Evolutionary conservation across 2,888 invertebrate genomes (phyloP).

Genomic region (Clostera curtula): DNA sequence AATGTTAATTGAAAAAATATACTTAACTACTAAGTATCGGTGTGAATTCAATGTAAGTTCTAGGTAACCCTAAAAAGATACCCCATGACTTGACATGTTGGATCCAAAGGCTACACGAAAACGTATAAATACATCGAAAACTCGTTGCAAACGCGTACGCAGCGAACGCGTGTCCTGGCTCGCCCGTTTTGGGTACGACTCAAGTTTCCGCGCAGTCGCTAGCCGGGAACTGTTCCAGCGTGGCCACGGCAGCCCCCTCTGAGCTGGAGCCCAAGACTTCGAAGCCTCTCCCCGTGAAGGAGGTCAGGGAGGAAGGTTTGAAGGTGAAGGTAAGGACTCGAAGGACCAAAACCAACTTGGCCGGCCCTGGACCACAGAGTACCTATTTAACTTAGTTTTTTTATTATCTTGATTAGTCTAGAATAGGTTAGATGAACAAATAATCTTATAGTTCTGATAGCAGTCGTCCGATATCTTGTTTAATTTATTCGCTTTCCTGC

Average conservation of each 20-base stretch:
- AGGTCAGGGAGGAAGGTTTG: constrained; percentile 18
- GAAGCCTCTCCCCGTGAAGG: constrained; percentile 25
- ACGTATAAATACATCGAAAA: constrained; percentile 7
- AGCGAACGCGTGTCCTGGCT: constrained; percentile 56
- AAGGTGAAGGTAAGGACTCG: constrained; percentile 27
- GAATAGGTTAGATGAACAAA: too few species aligned
- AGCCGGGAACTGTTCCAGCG: constrained; percentile 26
- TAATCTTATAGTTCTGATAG: too few species aligned
- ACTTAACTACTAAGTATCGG: too few species aligned
- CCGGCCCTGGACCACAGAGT: constrained; percentile 11
- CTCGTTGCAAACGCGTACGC: constrained; percentile 20
- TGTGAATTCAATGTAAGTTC: too few species aligned
- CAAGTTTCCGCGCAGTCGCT: constrained; percentile 34
- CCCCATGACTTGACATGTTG: background rate
- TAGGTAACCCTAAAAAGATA: background rate
- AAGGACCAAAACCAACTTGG: constrained; percentile 17
- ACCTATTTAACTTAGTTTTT: constrained; percentile 11
- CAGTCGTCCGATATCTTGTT: too few species aligned
- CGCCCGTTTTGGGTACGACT: constrained; percentile 35
- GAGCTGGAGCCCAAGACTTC: constrained; percentile 24
- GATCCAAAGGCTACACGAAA: background rate
- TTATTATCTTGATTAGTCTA: constrained; percentile 7
- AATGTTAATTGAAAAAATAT: too few species aligned
- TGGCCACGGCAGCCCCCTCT: constrained; percentile 19
- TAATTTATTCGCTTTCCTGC: too few species aligned